A percentile compares a stretch with the other conserved stretches of the same genome.
Conservation (phyloP, 1,140 invertebrate species). For the Charaxes varanes region DNA sequence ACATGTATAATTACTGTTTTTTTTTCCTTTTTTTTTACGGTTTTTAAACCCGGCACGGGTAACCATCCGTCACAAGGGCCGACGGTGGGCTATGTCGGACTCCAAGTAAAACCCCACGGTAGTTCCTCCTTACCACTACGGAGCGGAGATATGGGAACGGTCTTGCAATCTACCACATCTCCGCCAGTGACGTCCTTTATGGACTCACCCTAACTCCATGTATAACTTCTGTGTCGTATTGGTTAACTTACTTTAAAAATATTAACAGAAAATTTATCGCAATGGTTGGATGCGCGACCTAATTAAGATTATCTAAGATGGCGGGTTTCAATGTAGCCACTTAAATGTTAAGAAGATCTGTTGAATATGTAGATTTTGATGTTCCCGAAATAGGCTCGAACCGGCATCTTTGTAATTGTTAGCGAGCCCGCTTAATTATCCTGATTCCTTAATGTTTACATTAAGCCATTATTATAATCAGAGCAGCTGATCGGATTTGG, state of each 20-base stretch:
- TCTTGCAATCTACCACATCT: no score
- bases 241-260: not conserved
- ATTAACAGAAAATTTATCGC: no score
- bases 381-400: conserved; percentile 6
- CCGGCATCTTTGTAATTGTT: conserved; percentile 11
- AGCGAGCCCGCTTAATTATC: conserved; percentile 3
- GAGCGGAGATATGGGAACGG: no score
- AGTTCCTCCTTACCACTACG: no score
- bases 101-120: no score
- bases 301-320: conserved; percentile 13
- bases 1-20: no score
- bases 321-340: conserved; percentile 12
- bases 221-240: not conserved
- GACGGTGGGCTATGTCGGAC: no score
- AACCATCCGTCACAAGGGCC: no score
- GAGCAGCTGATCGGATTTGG: not conserved
- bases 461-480: not conserved
- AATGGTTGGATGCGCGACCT: no score
- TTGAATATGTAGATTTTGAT: conserved; percentile 28
- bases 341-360: conserved; percentile 17
- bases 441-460: conserved; percentile 11
- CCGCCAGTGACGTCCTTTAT: no score
- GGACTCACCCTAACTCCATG: not conserved
- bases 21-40: no score
- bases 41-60: no score